Conservation (phyloP, 2,888 invertebrate species). For the Xylota segnis region DNA sequence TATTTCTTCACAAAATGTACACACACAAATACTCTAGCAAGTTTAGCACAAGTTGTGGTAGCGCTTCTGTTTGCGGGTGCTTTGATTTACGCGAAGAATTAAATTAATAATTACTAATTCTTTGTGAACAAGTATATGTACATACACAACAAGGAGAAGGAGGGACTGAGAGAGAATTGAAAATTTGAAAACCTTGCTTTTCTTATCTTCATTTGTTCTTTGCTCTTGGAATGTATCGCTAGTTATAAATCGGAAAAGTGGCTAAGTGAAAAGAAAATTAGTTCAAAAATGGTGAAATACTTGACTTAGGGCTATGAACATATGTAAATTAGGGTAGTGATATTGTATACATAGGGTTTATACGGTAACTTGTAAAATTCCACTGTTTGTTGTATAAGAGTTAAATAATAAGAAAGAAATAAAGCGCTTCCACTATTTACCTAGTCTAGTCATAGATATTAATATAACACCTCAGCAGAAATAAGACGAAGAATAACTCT, state of each 20-base stretch:
- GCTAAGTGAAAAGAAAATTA: conserved; percentile 33
- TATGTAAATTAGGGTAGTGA: conserved; percentile 4
- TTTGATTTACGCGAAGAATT: conserved; percentile 8
- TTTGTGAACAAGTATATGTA: background rate
- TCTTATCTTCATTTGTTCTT: conserved; percentile 20
- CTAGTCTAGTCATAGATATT: too few relatives aligned
- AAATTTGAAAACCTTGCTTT: conserved; percentile 31
- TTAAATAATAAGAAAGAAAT: too few relatives aligned
- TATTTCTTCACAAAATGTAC: conserved; percentile 25
- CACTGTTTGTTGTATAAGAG: background rate
- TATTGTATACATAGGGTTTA: background rate
- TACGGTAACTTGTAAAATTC: background rate
- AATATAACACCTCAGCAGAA: too few relatives aligned
- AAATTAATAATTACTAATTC: conserved; percentile 5
- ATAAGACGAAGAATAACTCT: too few relatives aligned
- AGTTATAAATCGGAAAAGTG: conserved; percentile 34
- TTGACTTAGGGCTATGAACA: background rate
- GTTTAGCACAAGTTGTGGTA: conserved; percentile 9
- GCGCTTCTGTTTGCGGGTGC: background rate
- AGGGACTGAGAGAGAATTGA: background rate
- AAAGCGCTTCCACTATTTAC: too few relatives aligned
- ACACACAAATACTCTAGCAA: conserved; percentile 26
- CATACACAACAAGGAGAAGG: background rate
- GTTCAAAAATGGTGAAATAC: conserved; percentile 11
- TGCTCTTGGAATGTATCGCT: conserved; percentile 18